Evolutionary conservation across 2,113 vertebrate genomes (phyloP).

Genomic region (Ptychochromis oligacanthus): DNA sequence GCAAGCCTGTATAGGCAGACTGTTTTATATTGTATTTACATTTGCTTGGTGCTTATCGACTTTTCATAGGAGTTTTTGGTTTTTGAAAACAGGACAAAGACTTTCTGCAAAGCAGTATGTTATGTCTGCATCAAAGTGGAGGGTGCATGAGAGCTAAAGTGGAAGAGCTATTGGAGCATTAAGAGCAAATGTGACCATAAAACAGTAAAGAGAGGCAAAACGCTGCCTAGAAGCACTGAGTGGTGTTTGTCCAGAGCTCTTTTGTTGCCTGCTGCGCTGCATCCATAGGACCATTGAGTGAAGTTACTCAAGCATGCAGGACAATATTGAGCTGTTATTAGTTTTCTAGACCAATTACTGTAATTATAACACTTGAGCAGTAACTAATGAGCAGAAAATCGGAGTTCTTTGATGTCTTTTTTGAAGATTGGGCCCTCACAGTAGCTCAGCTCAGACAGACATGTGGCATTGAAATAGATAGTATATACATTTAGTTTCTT

Average conservation of each 20-base stretch:
- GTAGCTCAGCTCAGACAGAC: background rate
- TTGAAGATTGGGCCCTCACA: background rate
- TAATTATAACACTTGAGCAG: slow-evolving; percentile 40
- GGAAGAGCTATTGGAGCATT: background rate
- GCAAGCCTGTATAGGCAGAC: background rate
- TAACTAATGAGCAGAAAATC: slow-evolving; percentile 40
- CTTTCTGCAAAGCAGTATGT: background rate
- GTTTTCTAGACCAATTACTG: slow-evolving; percentile 56
- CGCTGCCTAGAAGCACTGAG: background rate
- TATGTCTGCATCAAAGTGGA: background rate
- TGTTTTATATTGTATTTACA: background rate
- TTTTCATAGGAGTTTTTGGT: background rate
- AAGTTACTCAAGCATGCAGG: slow-evolving; percentile 52
- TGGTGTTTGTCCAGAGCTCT: slow-evolving; percentile 24
- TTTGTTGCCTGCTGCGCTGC: slow-evolving; percentile 38
- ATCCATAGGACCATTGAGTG: slow-evolving; percentile 36
- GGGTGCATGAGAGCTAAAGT: background rate
- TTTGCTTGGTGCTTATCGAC: background rate
- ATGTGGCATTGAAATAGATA: background rate
- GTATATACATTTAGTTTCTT: background rate
- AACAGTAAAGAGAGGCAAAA: slow-evolving; percentile 23
- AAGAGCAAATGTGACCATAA: slow-evolving; percentile 50
- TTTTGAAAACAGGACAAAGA: background rate
- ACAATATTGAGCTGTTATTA: slow-evolving; percentile 33
- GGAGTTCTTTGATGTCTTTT: slow-evolving; percentile 12